Percentiles rank a stretch among this genome's conserved stretches.
Evolutionary conservation across 2,888 invertebrate species (phyloP).

Genomic region (Teleiodes luculella): DNA sequence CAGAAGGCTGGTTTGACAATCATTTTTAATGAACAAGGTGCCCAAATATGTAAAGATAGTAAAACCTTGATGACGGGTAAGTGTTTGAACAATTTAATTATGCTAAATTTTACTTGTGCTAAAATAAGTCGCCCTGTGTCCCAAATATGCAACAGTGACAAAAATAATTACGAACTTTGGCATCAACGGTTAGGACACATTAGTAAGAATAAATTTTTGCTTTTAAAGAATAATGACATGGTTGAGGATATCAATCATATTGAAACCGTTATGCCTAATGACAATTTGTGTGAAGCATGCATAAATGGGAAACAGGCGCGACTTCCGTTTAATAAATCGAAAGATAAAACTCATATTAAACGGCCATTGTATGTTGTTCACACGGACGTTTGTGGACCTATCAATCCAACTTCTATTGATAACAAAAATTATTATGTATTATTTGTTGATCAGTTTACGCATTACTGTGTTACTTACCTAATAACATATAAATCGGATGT

Average conservation of each 20-base stretch:
- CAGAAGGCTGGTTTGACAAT: conserved; percentile 23
- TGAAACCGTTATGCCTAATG: conserved; percentile 17
- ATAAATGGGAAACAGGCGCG: conserved; percentile 43
- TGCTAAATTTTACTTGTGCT: conserved; percentile 15
- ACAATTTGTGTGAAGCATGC: conserved; percentile 42
- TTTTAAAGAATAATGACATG: not conserved
- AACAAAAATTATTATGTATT: conserved; percentile 26
- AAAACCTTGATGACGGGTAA: conserved; percentile 20
- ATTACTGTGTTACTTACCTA: conserved; percentile 38
- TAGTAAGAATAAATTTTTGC: conserved; percentile 23
- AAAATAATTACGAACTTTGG: conserved; percentile 30
- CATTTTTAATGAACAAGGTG: conserved; percentile 32
- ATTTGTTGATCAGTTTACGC: conserved; percentile 42
- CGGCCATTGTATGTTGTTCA: conserved; percentile 41
- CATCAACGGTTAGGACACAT: conserved; percentile 35
- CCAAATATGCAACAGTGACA: conserved; percentile 23
- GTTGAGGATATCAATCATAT: not conserved
- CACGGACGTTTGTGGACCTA: conserved; percentile 40
- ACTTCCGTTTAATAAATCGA: conserved; percentile 36
- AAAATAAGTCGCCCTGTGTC: conserved; percentile 13
- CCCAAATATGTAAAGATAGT: conserved; percentile 20
- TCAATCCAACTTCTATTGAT: conserved; percentile 35
- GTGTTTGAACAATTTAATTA: conserved; percentile 20
- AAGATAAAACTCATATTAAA: conserved; percentile 18
- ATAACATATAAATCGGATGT: conserved; percentile 25